Conservation (phyloP, 2,888 invertebrate genomes). For the Drosophila rellima region DNA sequence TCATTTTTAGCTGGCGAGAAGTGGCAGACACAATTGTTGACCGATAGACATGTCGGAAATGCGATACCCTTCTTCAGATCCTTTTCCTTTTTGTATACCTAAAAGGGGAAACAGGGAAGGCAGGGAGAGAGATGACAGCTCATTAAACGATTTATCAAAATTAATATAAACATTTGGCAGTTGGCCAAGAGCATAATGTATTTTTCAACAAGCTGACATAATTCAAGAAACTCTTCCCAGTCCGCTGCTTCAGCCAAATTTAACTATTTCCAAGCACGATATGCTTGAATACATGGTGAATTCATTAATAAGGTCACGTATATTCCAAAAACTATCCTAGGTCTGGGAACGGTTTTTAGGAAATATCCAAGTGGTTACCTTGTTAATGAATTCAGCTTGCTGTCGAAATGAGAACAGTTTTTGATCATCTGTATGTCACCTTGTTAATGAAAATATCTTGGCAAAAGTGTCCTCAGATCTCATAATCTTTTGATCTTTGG, state of each 20-base stretch:
- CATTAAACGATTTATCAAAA: constrained; percentile 32
- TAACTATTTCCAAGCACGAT: no score
- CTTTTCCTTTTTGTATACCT: constrained; percentile 97
- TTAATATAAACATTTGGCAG: constrained; percentile 17
- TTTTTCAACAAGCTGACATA: background rate
- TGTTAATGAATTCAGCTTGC: no score
- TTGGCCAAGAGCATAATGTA: constrained; percentile 29
- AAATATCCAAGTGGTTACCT: background rate
- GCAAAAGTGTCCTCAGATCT: constrained; percentile 83
- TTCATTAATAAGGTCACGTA: no score
- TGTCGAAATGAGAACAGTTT: no score
- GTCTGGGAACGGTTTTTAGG: background rate
- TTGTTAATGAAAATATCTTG: background rate
- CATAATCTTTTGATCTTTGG: constrained; percentile 84
- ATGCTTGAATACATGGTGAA: no score
- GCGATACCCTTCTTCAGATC: constrained; percentile 99
- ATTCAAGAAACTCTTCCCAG: background rate
- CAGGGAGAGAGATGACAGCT: background rate
- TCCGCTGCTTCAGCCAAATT: background rate
- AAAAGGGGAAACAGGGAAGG: background rate
- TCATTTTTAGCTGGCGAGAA: constrained; percentile 98
- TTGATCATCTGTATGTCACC: background rate
- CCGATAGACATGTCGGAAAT: constrained; percentile 99
- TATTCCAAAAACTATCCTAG: background rate
- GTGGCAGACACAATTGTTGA: constrained; percentile 99